Base-by-base conservation (phyloP, 2,888 invertebrate genomes). In the Polyommatus iphigenia region DNA sequence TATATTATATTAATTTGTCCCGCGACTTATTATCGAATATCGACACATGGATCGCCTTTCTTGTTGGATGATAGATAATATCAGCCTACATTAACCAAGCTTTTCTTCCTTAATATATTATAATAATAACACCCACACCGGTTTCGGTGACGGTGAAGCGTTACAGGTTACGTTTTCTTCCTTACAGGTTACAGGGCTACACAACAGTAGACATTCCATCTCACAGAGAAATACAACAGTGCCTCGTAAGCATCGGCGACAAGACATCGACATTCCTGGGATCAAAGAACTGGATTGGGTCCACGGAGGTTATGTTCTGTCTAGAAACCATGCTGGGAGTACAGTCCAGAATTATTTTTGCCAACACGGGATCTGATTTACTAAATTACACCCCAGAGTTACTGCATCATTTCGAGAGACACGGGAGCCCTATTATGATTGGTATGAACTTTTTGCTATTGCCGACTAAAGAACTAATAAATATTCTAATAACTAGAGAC, bases 361-460 rank as follows among this genome's bases (percentile, higher is more conserved):
- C 98, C 0, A 96, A 96, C 83, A 97, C 96, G 29, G 99, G 99
- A 10, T 95, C 96, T 54, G 99, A 99, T 84, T 90, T 99, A 89
- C 94, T 95, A 7, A 95, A 94, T 50, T 96, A 97, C 85, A 98
- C 97, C 7, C 95, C 97, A 41, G 98, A 98, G 86, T 92, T 99
- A 81, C 95, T 97, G 3, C 95, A 96, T 87, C 99, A 99, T 94
- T 99, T 99, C 88, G 95, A 97, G 84, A 97, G 96, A 72, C 97
- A 98, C 85, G 99, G 99, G 77, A 98, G 98, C 46, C 99, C 99
- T 32, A 96, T 99, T 79, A 99, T 99, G 99, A 99, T 99, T 84
- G 99, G 99, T 96, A 90, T 91, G 83, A 82, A 24, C 13, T 62
- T 59, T 62, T 62, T 62, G 62, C 24, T n/a, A 46, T 46, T 46